Conservation (phyloP, 2,113 vertebrate species). For the Origma solitaria region DNA sequence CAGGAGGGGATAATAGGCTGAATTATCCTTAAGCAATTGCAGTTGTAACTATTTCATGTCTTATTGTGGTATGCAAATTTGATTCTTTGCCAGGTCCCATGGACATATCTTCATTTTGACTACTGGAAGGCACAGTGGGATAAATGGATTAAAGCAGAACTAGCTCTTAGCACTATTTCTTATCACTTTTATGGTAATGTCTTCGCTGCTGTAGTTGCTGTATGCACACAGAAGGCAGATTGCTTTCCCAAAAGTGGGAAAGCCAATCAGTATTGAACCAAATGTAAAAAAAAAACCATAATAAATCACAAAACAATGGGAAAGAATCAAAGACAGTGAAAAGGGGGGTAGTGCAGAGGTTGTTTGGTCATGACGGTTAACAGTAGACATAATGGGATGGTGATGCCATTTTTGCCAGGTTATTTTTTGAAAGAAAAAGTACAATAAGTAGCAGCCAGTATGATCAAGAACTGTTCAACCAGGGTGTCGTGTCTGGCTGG, state of each 20-base stretch:
- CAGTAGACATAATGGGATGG: not conserved
- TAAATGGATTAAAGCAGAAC: conserved; percentile 52
- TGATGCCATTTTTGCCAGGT: not conserved
- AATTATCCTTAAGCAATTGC: conserved; percentile 51
- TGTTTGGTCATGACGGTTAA: not conserved
- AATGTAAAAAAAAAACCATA: not conserved
- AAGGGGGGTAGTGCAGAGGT: not conserved
- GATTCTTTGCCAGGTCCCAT: conserved; percentile 27
- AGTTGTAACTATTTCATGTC: conserved; percentile 47
- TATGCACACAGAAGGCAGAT: not conserved
- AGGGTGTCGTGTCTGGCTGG: not conserved
- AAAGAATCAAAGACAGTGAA: not conserved
- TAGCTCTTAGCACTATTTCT: conserved; percentile 34
- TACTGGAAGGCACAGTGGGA: conserved; percentile 26
- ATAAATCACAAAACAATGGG: not conserved
- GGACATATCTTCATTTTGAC: conserved; percentile 51
- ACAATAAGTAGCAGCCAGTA: not conserved
- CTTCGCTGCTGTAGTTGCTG: not conserved
- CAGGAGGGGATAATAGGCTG: conserved; percentile 38
- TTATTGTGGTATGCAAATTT: conserved; percentile 48
- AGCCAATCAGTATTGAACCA: not conserved
- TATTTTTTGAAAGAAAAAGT: not conserved
- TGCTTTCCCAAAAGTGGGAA: not conserved
- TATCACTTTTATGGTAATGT: conserved; percentile 53
- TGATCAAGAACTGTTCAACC: not conserved